Percentiles rank a stretch among this genome's conserved stretches.
phyloP scores from a whole-genome alignment of 2,113 vertebrate genomes.

The Colossoma macropomum region DNA sequence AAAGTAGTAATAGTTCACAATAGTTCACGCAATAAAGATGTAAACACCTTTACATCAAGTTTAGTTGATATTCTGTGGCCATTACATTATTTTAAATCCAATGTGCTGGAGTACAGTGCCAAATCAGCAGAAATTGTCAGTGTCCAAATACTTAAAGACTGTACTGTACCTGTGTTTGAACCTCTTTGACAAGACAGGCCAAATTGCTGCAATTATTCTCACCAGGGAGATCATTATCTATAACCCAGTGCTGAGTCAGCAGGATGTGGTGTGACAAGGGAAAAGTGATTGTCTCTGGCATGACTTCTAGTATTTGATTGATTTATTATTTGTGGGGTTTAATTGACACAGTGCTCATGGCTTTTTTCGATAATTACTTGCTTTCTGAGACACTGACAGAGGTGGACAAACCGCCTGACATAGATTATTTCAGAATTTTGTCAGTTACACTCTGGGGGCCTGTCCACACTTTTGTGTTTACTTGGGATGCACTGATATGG shows the following conservation, averaged over 20 bases:
- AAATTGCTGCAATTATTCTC: not conserved
- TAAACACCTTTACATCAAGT: too few relatives aligned
- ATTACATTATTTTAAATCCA: not conserved
- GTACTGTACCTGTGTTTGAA: not conserved
- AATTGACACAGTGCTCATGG: not conserved
- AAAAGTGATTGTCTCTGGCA: not conserved
- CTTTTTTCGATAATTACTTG: not conserved
- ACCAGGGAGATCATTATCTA: not conserved
- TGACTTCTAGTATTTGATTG: not conserved
- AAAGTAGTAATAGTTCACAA: too few relatives aligned
- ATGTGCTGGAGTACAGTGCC: not conserved
- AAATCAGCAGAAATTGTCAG: not conserved
- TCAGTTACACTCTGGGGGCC: too few relatives aligned
- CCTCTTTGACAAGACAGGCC: not conserved
- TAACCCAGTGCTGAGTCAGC: constrained; percentile 7
- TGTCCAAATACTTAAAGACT: not conserved
- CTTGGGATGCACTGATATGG: too few relatives aligned
- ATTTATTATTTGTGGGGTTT: not conserved
- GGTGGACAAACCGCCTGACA: too few relatives aligned
- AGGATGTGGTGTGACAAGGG: not conserved
- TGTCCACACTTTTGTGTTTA: too few relatives aligned
- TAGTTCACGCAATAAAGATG: too few relatives aligned
- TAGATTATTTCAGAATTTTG: too few relatives aligned
- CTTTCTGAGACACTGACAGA: too few relatives aligned
- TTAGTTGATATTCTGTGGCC: too few relatives aligned